Evolutionary conservation across 2,888 invertebrate genomes (phyloP).

Genomic region (Drosophila testacea): DNA sequence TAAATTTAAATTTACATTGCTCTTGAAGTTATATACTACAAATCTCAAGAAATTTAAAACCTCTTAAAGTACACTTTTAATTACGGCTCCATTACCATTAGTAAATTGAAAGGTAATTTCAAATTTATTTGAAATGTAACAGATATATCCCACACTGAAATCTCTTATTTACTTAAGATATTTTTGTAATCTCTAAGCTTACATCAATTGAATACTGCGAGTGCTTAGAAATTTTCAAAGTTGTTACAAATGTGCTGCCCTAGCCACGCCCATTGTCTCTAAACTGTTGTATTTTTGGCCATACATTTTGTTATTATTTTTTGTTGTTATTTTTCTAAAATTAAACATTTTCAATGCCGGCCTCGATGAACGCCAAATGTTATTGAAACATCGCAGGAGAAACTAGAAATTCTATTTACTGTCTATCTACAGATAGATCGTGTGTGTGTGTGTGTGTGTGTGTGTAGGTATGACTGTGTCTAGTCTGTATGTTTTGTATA

Average conservation of each 20-base stretch:
- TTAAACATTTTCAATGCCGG: constrained; percentile 70
- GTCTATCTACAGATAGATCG: constrained; percentile 18
- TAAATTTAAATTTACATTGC: too few species aligned
- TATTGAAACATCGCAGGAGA: constrained; percentile 64
- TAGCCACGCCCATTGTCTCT: constrained; percentile 36
- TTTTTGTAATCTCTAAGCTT: background rate
- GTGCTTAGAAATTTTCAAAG: constrained; percentile 10
- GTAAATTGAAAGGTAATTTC: background rate
- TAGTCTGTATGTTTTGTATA: constrained; percentile 9
- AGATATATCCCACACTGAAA: background rate
- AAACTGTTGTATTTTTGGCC: constrained; percentile 52
- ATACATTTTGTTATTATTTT: constrained; percentile 62
- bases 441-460: constrained; percentile 11
- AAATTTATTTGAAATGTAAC: background rate
- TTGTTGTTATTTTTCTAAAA: constrained; percentile 56
- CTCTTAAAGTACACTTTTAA: too few species aligned
- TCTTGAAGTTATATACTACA: too few species aligned
- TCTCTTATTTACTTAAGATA: background rate
- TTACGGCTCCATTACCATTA: too few species aligned
- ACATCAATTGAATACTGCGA: background rate
- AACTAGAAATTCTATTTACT: constrained; percentile 65
- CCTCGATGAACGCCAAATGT: constrained; percentile 69
- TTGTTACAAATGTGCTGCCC: constrained; percentile 19
- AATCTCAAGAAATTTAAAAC: too few species aligned
- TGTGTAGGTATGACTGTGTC: constrained; percentile 20